These are phyloP conservation scores for Azorinus chamasolen DNA, from an alignment of 2,888 invertebrate genomes.

Conservation along the genomic window DNA sequence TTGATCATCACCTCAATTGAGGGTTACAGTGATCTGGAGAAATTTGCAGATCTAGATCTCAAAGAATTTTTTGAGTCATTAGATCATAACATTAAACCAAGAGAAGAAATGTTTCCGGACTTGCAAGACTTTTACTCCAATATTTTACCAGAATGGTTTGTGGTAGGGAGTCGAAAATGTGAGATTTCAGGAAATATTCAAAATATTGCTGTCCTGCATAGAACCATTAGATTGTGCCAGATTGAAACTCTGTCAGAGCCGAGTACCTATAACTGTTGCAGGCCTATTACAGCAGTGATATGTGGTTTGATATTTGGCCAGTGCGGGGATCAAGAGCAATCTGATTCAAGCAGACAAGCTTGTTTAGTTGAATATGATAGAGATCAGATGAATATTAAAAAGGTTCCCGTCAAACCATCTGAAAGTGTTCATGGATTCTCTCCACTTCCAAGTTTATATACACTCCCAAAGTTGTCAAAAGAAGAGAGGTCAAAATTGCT, in stretches of 20 bases:
- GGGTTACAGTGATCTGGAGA: conserved; percentile 73
- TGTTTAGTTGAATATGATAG: conserved; percentile 78
- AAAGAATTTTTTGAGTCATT: conserved; percentile 18
- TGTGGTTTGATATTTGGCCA: conserved; percentile 78
- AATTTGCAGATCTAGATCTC: conserved; percentile 36
- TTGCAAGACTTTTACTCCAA: conserved; percentile 62
- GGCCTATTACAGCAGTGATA: conserved; percentile 74
- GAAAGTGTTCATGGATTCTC: conserved; percentile 23
- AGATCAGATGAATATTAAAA: conserved; percentile 67
- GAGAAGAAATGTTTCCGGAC: conserved; percentile 17
- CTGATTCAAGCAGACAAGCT: conserved; percentile 4
- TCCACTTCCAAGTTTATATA: conserved; percentile 1
- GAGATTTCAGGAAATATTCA: conserved; percentile 90
- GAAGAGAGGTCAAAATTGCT: conserved; percentile 22
- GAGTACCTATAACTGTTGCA: conserved; percentile 78
- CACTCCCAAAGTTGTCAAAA: not conserved
- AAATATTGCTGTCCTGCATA: conserved; percentile 81
- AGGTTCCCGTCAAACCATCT: conserved; percentile 60
- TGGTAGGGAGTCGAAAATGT: conserved; percentile 89
- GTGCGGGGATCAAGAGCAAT: conserved; percentile 4
- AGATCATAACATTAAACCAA: not conserved
- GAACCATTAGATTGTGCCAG: conserved; percentile 81
- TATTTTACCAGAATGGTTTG: conserved; percentile 89
- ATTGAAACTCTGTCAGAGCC: conserved; percentile 75
- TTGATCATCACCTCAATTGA: conserved; percentile 78